phyloP scores from a whole-genome alignment of 2,888 invertebrate species.

The Diarsia rubi region DNA sequence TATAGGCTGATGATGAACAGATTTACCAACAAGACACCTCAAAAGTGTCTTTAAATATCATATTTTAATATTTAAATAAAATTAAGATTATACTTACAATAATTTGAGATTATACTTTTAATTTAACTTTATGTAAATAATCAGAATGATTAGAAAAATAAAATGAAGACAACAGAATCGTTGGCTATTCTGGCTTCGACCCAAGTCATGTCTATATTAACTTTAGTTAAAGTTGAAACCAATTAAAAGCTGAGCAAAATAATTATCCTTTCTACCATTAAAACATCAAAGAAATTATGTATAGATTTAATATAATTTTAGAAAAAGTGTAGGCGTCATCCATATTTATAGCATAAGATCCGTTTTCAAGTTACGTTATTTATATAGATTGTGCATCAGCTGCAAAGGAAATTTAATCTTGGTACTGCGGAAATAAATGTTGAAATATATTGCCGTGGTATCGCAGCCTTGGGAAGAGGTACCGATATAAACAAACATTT shows the following conservation, averaged over 20 bases:
- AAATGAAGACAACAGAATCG: background rate
- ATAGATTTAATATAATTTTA: slow-evolving; percentile 21
- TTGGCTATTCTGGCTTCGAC: background rate
- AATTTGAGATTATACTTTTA: background rate
- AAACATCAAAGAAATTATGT: slow-evolving; percentile 16
- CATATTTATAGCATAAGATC: slow-evolving; percentile 1
- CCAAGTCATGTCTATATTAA: background rate
- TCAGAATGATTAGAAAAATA: background rate
- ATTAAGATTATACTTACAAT: background rate
- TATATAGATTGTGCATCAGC: slow-evolving; percentile 22
- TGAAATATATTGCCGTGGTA: slow-evolving; percentile 22
- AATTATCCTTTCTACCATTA: background rate
- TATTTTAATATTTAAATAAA: too few relatives aligned
- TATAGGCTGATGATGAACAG: too few relatives aligned
- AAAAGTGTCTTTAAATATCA: background rate
- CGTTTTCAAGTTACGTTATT: slow-evolving; percentile 17
- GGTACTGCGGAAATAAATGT: slow-evolving; percentile 34
- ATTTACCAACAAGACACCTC: background rate
- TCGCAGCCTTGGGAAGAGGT: slow-evolving; percentile 17
- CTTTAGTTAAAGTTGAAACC: background rate
- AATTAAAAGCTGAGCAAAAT: background rate
- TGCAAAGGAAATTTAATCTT: slow-evolving; percentile 44
- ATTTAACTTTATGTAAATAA: background rate
- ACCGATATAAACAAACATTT: slow-evolving; percentile 25
- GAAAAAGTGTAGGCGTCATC: slow-evolving; percentile 1